Percentiles rank a stretch among this genome's conserved stretches.
Conservation (phyloP, 2,113 vertebrate species). For the Syngnathus floridae region DNA sequence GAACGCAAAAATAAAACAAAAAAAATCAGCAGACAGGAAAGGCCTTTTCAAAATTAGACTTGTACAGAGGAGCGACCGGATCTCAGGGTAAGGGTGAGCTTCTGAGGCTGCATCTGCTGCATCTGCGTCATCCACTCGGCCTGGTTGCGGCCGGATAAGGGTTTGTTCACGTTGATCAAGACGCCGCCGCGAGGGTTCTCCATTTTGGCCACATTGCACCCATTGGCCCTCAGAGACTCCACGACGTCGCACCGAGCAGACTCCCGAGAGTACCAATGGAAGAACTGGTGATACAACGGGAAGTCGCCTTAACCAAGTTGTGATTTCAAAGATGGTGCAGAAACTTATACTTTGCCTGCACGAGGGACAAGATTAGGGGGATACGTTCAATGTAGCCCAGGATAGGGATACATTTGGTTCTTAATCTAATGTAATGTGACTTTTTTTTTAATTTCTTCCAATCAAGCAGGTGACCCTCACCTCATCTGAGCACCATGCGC, state of each 20-base stretch:
- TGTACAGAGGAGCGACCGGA: conserved; percentile 69
- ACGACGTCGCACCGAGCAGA: conserved; percentile 89
- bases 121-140: conserved; percentile 71
- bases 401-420: not conserved
- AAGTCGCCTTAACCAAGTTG: not conserved
- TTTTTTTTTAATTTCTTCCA: not conserved
- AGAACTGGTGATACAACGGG: conserved; percentile 49
- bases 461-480: conserved; percentile 69
- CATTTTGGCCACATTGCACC: conserved; percentile 71
- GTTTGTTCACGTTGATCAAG: conserved; percentile 63
- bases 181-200: conserved; percentile 84
- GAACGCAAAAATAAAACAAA: not conserved
- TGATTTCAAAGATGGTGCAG: not conserved
- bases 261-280: conserved; percentile 78
- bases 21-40: not conserved
- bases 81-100: conserved; percentile 79
- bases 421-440: not conserved
- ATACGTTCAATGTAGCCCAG: not conserved
- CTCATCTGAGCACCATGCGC: conserved; percentile 87
- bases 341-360: not conserved
- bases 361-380: not conserved
- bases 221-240: conserved; percentile 77
- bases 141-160: conserved; percentile 83
- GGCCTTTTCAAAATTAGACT: not conserved
- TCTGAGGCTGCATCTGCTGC: conserved; percentile 94